These are phyloP conservation scores for Scleropages formosus DNA, from an alignment of 2,797 vertebrate species.

Conservation along the genomic window DNA sequence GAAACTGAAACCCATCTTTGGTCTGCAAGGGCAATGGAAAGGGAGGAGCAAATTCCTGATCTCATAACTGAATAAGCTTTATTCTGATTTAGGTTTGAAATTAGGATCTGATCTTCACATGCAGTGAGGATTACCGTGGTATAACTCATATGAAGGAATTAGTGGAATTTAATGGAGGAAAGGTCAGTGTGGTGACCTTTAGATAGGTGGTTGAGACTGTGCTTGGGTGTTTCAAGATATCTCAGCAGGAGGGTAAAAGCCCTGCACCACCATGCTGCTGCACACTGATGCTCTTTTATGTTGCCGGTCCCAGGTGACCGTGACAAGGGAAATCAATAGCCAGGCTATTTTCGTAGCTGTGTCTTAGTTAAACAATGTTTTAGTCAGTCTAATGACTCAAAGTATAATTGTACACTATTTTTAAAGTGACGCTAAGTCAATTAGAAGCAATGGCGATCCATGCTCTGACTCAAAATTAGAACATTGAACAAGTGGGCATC, in stretches of 20 bases:
- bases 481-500: not conserved
- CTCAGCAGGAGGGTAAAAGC: not conserved
- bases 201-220: too few relatives aligned
- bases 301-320: not conserved
- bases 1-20: too few relatives aligned
- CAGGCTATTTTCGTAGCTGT: not conserved
- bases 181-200: too few relatives aligned
- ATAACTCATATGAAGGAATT: not conserved
- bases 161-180: too few relatives aligned
- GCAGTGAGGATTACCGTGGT: not conserved
- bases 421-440: not conserved
- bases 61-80: too few relatives aligned
- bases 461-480: too few relatives aligned
- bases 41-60: too few relatives aligned
- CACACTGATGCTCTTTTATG: constrained; percentile 1
- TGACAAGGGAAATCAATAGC: not conserved
- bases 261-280: not conserved
- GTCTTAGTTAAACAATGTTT: constrained; percentile 6
- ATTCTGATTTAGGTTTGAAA: too few relatives aligned
- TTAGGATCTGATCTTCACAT: not conserved
- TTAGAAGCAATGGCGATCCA: not conserved
- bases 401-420: not conserved
- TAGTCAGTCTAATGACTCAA: too few relatives aligned
- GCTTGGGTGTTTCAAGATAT: too few relatives aligned
- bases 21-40: too few relatives aligned